Evolutionary conservation across 1,140 invertebrate genomes (phyloP), one percentile per base, ranked within the genome.

Genomic region (Magallana ariakensis): DNA sequence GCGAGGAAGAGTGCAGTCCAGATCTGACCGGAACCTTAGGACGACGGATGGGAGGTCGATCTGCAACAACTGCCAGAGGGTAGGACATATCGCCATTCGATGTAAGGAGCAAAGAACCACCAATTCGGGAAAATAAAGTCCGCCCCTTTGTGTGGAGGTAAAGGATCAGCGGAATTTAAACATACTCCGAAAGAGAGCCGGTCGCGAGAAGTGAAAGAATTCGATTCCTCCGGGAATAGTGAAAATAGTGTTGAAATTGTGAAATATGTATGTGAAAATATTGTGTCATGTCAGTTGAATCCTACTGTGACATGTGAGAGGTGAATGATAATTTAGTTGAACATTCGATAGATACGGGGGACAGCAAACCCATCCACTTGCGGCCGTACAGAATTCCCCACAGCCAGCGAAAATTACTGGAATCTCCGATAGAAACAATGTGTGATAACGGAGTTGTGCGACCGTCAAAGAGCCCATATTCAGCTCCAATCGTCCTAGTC

Each of bases 401-500:
- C 1, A 56, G 53, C 15, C 19, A 22, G 10, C 10, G 33, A 26
- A 8, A 58, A 9, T 10, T 57, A 56, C n/a, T 80, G 8, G 85
- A 87, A 66, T 15, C 60, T 26, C 46, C 84, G 53, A 57, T 84
- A 4, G 33, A 84, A 26, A 53, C 66, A 11, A 85, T 88, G 83
- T 58, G 86, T 5, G 86, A 85, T 53, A 58, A 81, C 55, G 89
- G 86, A 56, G 62, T 93, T 54, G 90, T 92, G 56, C 87, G 92
- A 84, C 89, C 83, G 13, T 85, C 87, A 26, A 87, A 62, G 10
- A 90, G 90, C 13, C 89, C 91, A 4, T 93, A 89, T 90, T 86
- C 88, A 10, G 91, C 89, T 0, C 91, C 91, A 5, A 85, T 92
- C 10, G 91, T 93, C 46, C 80, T 93, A 10, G 89, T 90, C 0